Percentiles rank a stretch among this genome's conserved stretches.
These are phyloP conservation scores for Castor canadensis DNA, from an alignment of 2,113 vertebrate species.

Conservation along the genomic window DNA sequence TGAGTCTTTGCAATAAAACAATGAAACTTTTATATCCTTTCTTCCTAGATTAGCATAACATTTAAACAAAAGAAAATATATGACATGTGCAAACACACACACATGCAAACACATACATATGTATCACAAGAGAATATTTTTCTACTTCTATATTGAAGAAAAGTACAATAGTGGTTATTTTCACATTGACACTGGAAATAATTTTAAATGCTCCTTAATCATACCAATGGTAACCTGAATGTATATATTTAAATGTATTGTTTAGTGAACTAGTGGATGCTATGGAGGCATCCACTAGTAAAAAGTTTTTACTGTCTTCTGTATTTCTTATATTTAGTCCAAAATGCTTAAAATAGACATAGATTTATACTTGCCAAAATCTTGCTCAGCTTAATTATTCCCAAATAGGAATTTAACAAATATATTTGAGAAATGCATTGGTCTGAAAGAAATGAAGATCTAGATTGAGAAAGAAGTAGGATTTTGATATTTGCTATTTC, in stretches of 20 bases:
- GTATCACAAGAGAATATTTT: neutral
- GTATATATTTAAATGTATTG: constrained; percentile 4
- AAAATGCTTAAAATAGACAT: neutral
- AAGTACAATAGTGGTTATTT: neutral
- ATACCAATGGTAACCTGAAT: neutral
- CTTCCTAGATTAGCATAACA: neutral
- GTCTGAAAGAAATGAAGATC: constrained; percentile 23
- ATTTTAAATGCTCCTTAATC: constrained; percentile 9
- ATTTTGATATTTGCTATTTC: neutral
- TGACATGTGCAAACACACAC: neutral
- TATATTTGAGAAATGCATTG: neutral
- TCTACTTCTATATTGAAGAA: neutral
- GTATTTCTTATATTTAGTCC: neutral
- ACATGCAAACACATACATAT: neutral
- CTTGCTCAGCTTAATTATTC: constrained; percentile 34
- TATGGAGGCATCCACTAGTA: constrained; percentile 39
- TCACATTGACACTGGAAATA: neutral
- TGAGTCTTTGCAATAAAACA: neutral
- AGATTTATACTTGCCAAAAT: neutral
- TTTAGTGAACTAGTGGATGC: neutral
- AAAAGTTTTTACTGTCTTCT: neutral
- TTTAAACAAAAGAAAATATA: neutral
- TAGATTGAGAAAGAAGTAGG: neutral
- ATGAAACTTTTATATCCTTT: neutral
- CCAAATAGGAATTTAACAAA: neutral